phyloP scores from a whole-genome alignment of 2,113 vertebrate species.

The Acanthochromis polyacanthus region DNA sequence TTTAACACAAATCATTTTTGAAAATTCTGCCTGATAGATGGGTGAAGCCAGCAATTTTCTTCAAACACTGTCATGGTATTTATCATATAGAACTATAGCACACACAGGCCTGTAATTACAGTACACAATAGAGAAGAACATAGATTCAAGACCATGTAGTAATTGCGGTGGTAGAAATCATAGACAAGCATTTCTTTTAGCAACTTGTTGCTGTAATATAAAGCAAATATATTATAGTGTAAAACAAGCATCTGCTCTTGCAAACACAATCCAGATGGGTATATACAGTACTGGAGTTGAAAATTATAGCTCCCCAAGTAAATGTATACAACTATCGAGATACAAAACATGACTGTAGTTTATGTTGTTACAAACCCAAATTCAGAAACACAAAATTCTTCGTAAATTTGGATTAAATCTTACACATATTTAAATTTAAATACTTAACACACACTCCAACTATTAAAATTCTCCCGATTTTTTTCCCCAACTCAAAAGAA shows the following conservation, averaged over 20 bases:
- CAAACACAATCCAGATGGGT: constrained; percentile 35
- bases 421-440: too few species aligned
- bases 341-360: neutral
- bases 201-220: constrained; percentile 65
- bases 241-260: constrained; percentile 45
- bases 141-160: constrained; percentile 47
- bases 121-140: constrained; percentile 72
- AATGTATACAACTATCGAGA: constrained; percentile 13
- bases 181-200: constrained; percentile 56
- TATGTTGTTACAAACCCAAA: neutral
- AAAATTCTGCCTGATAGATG: constrained; percentile 39
- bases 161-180: constrained; percentile 73
- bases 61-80: constrained; percentile 58
- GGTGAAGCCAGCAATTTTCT: constrained; percentile 66
- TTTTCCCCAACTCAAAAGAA: neutral
- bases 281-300: constrained; percentile 2
- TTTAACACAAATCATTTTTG: constrained; percentile 37
- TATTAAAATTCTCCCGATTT: too few species aligned
- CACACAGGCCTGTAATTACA: constrained; percentile 65
- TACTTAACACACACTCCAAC: too few species aligned
- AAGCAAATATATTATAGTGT: constrained; percentile 50
- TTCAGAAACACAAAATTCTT: neutral
- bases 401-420: neutral
- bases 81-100: constrained; percentile 53
- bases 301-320: constrained; percentile 38